Percentiles rank a stretch among this genome's conserved stretches.
phyloP scores from a whole-genome alignment of 1,140 invertebrate species.

The Cotesia chilonis region DNA sequence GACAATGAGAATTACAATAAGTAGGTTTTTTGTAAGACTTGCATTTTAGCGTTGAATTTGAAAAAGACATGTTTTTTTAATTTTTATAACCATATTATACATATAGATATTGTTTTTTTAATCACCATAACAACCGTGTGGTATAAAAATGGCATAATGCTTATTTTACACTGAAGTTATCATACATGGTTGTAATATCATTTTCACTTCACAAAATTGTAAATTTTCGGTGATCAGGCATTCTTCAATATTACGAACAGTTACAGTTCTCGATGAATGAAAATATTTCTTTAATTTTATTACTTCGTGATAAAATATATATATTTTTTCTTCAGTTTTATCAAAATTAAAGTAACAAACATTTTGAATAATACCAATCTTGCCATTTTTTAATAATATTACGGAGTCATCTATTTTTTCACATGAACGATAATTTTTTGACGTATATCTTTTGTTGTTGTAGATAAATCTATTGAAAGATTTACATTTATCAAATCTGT shows the following conservation, averaged over 20 bases:
- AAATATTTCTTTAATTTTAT: background rate
- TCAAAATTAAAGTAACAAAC: slow-evolving; percentile 11
- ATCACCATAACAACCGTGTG: slow-evolving; percentile 1
- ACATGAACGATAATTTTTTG: background rate
- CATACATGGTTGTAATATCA: background rate
- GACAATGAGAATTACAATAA: too few species aligned
- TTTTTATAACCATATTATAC: too few species aligned
- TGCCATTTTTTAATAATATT: slow-evolving; percentile 9
- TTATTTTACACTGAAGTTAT: background rate
- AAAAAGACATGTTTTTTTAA: too few species aligned
- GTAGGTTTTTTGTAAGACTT: too few species aligned
- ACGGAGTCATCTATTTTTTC: slow-evolving; percentile 27
- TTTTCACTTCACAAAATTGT: background rate
- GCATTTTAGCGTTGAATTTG: too few species aligned
- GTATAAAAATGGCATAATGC: background rate
- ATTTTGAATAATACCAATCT: slow-evolving; percentile 23
- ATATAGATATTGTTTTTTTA: background rate
- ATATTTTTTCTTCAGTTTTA: background rate
- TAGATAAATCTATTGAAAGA: slow-evolving; percentile 9
- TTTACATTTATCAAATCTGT: background rate
- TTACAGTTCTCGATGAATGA: background rate
- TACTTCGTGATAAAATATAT: slow-evolving; percentile 10
- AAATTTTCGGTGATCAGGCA: slow-evolving; percentile 3
- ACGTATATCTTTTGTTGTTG: slow-evolving; percentile 16
- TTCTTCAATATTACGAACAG: background rate